phyloP scores from a whole-genome alignment of 2,797 vertebrate species.

The Anabacerthia variegaticeps region DNA sequence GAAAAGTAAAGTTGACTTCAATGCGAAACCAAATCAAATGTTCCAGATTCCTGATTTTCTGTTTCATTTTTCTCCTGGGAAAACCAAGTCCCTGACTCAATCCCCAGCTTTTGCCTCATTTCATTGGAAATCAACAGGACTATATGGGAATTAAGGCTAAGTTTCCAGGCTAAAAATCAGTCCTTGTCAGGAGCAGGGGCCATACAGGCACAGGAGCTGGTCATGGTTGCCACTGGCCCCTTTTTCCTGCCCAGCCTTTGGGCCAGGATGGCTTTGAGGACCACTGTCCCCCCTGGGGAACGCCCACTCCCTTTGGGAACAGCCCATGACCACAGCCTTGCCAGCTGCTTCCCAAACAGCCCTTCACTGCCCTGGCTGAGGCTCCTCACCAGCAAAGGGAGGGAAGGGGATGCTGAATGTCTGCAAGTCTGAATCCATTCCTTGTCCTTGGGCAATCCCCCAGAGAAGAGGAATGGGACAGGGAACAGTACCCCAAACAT shows the following conservation, averaged over 20 bases:
- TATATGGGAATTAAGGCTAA: background rate
- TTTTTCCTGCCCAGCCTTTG: background rate
- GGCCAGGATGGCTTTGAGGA: background rate
- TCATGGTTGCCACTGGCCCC: background rate
- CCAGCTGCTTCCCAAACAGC: background rate
- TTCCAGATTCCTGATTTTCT: background rate
- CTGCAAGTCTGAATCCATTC: background rate
- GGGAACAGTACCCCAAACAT: background rate
- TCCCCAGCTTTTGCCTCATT: background rate
- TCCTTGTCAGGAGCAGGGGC: background rate
- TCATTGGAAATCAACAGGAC: background rate
- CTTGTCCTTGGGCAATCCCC: background rate
- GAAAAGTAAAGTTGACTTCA: background rate
- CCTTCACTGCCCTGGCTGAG: accelerated
- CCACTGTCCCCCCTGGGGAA: background rate
- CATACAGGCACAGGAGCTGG: accelerated
- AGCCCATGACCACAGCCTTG: accelerated
- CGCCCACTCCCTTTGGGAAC: too few species aligned
- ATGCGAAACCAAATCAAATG: background rate
- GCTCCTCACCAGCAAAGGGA: background rate
- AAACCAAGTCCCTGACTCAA: background rate
- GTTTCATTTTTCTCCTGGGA: background rate
- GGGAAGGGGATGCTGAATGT: background rate
- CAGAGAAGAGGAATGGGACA: accelerated
- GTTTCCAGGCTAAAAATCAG: background rate